Conservation (phyloP, 1,140 invertebrate genomes). For the Scaptomyza pallida region DNA sequence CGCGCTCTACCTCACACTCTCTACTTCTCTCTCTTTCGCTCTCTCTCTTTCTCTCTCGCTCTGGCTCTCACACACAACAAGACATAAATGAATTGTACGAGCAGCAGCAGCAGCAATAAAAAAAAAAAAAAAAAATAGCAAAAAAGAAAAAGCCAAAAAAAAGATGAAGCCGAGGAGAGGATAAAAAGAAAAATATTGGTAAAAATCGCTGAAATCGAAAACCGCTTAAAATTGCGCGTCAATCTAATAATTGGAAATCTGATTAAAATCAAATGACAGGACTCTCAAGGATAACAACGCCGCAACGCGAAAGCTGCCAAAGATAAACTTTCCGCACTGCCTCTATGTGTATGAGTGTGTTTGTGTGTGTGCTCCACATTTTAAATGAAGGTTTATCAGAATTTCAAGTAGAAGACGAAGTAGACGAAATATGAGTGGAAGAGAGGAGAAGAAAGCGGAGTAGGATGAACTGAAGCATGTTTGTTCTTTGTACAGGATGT, state of each 20-base stretch:
- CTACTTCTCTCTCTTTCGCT: slow-evolving; percentile 22
- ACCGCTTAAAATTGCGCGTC: slow-evolving; percentile 45
- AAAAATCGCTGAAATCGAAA: slow-evolving; percentile 49
- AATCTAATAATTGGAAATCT: slow-evolving; percentile 51
- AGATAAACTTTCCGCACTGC: slow-evolving; percentile 17
- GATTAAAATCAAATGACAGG: slow-evolving; percentile 43
- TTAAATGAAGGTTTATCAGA: neutral
- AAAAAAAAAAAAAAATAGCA: slow-evolving; percentile 11
- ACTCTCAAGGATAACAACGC: slow-evolving; percentile 20
- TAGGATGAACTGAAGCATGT: neutral
- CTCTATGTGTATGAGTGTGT: too few species aligned
- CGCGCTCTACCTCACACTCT: neutral
- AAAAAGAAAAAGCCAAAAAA: slow-evolving; percentile 5
- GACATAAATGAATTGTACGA: slow-evolving; percentile 20
- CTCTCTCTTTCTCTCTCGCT: slow-evolving; percentile 24
- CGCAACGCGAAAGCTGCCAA: slow-evolving; percentile 5
- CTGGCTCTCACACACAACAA: neutral
- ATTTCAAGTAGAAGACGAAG: neutral
- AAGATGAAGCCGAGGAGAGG: slow-evolving; percentile 10
- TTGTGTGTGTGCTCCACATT: neutral
- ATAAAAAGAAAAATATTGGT: slow-evolving; percentile 18
- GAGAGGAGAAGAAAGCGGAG: neutral
- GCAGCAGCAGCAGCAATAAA: neutral
- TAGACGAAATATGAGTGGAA: too few species aligned
- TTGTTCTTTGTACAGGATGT: neutral